Evolutionary conservation across 1,140 invertebrate genomes (phyloP).

Genomic region (Uloborus diversus): DNA sequence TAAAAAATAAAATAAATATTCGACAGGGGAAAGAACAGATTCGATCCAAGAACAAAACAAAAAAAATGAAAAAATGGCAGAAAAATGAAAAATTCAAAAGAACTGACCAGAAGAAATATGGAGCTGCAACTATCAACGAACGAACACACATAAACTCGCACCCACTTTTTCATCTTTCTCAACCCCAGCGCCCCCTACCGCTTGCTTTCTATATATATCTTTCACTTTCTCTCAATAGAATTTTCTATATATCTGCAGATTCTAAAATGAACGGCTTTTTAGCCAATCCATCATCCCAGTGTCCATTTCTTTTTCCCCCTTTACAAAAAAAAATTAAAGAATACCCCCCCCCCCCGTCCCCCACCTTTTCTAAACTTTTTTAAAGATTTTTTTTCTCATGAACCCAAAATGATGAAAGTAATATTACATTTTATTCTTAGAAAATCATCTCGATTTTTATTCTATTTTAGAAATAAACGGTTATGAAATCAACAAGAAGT

Average conservation of each 20-base stretch:
- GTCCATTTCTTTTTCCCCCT: too few species aligned
- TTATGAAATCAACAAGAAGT: too few species aligned
- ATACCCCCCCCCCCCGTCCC: too few species aligned
- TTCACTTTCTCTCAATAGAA: too few species aligned
- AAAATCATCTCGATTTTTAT: too few species aligned
- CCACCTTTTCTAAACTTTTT: too few species aligned
- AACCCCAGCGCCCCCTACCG: not conserved
- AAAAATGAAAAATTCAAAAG: constrained; percentile 55
- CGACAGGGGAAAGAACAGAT: not conserved
- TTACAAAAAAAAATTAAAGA: too few species aligned
- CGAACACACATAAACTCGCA: constrained; percentile 50
- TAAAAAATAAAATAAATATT: constrained; percentile 7
- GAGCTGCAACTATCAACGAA: constrained; percentile 52
- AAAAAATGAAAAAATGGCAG: constrained; percentile 20
- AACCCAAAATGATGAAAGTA: too few species aligned
- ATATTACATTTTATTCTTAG: too few species aligned
- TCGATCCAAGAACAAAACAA: constrained; percentile 20
- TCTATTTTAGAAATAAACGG: too few species aligned
- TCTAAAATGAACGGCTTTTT: constrained; percentile 49
- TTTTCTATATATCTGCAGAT: constrained; percentile 43
- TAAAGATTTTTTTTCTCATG: too few species aligned
- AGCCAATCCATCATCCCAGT: constrained; percentile 43
- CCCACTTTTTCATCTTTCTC: constrained; percentile 47
- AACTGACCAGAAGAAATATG: constrained; percentile 48
- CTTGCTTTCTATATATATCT: constrained; percentile 33